These are phyloP conservation scores for Automeris io DNA, from an alignment of 2,888 invertebrate genomes.

Conservation along the genomic window DNA sequence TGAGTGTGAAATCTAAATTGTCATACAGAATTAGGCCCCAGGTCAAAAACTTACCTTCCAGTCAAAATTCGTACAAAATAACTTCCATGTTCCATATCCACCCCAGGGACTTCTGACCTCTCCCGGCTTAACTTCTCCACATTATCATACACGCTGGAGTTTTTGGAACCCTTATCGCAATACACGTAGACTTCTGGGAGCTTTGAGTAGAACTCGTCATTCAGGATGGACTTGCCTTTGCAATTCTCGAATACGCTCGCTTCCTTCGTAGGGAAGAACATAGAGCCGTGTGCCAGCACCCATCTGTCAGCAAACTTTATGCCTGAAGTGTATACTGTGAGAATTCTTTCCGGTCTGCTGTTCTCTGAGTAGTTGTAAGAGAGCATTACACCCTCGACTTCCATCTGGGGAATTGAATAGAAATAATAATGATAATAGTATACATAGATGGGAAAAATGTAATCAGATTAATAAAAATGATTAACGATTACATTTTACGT, in stretches of 20 bases:
- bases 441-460: no score
- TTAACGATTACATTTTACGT: no score
- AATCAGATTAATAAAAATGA: no score
- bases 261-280: slow-evolving; percentile 62
- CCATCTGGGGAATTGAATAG: slow-evolving; percentile 37
- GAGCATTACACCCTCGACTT: slow-evolving; percentile 67
- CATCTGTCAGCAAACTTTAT: slow-evolving; percentile 70
- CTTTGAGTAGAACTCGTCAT: slow-evolving; percentile 59
- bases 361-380: slow-evolving; percentile 63
- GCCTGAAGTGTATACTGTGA: slow-evolving; percentile 70
- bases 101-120: slow-evolving; percentile 33
- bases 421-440: not conserved
- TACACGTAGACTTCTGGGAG: slow-evolving; percentile 66
- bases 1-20: no score
- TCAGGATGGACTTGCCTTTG: slow-evolving; percentile 55
- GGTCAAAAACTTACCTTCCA: slow-evolving; percentile 40
- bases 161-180: slow-evolving; percentile 46
- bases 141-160: slow-evolving; percentile 38
- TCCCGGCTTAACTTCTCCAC: slow-evolving; percentile 54
- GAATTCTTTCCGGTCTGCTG: slow-evolving; percentile 60
- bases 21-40: no score
- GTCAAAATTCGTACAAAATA: slow-evolving; percentile 60
- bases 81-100: slow-evolving; percentile 55
- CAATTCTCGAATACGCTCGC: slow-evolving; percentile 51
- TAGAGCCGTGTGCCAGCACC: slow-evolving; percentile 73